Conservation (phyloP, 2,113 vertebrate species). For the Cinclus mexicanus region DNA sequence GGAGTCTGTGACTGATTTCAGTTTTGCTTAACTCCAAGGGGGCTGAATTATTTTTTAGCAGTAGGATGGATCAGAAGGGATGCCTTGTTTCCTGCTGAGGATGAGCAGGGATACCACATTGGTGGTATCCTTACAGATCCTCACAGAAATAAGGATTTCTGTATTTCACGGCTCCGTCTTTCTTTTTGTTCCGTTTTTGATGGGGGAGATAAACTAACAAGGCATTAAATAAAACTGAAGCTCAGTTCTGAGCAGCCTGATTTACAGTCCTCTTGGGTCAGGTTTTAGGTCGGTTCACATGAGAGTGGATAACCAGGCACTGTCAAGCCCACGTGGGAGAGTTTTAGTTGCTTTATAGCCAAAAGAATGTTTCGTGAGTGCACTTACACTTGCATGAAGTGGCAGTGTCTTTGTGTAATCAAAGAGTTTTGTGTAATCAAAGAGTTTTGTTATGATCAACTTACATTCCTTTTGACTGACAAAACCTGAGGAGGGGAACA, state of each 20-base stretch:
- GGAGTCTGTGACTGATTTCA: neutral
- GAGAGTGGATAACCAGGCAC: neutral
- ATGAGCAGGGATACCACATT: neutral
- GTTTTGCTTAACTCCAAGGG: neutral
- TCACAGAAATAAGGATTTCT: neutral
- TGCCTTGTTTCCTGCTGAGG: neutral
- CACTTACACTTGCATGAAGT: neutral
- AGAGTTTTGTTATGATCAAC: neutral
- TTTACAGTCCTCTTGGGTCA: neutral
- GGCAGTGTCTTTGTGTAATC: neutral
- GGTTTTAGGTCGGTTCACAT: neutral
- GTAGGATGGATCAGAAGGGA: neutral
- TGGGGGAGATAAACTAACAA: neutral
- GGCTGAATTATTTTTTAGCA: neutral
- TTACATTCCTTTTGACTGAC: conserved; percentile 11
- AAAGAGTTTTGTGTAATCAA: neutral
- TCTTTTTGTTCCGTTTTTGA: neutral
- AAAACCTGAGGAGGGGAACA: neutral
- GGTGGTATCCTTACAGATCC: too few relatives aligned
- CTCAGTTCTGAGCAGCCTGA: neutral
- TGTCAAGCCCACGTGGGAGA: neutral
- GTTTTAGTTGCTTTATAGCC: neutral
- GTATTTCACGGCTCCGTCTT: neutral
- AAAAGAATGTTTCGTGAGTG: neutral
- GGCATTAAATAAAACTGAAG: neutral